Evolutionary conservation across 2,797 vertebrate genomes (phyloP).

Genomic region (Myotis planiceps): DNA sequence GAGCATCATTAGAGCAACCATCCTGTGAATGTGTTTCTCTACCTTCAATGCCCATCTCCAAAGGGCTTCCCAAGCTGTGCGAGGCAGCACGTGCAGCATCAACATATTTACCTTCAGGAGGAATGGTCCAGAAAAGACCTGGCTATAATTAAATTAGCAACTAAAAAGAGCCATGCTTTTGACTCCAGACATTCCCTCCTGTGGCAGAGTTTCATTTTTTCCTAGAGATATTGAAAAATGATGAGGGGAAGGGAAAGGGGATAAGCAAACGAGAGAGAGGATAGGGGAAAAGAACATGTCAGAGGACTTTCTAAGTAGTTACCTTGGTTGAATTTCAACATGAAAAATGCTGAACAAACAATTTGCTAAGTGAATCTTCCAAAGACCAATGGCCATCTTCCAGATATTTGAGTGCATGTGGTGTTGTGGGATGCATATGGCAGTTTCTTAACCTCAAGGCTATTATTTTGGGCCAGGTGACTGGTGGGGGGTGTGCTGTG

Average conservation of each 20-base stretch:
- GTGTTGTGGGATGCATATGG: background rate
- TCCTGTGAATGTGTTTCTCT: conserved; percentile 62
- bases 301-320: background rate
- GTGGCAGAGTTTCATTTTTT: background rate
- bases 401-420: background rate
- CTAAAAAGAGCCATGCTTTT: conserved; percentile 27
- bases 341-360: background rate
- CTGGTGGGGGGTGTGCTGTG: background rate
- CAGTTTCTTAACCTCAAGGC: background rate
- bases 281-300: background rate
- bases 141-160: conserved; percentile 53
- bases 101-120: conserved; percentile 56
- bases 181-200: background rate
- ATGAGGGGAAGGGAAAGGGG: background rate
- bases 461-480: background rate
- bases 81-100: background rate
- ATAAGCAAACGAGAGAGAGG: background rate
- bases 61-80: conserved; percentile 55
- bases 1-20: conserved; percentile 69
- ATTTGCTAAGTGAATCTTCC: background rate
- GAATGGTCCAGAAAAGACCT: conserved; percentile 22
- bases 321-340: background rate
- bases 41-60: conserved; percentile 54
- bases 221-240: background rate
- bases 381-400: background rate